Conservation (phyloP, 1,140 invertebrate genomes). For the Aphaenogaster ashmeadi region DNA sequence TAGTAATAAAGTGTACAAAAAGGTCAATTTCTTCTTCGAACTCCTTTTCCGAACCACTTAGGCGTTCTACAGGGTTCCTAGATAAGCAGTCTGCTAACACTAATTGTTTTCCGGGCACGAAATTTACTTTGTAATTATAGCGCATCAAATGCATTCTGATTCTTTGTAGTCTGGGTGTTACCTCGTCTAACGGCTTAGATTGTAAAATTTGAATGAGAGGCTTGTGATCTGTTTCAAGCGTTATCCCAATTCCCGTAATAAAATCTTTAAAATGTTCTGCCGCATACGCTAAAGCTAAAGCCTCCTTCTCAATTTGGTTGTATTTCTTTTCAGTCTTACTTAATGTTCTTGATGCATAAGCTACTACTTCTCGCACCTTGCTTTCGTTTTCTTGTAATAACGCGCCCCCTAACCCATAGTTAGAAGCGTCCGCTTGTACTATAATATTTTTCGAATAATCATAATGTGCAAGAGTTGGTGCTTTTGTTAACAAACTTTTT, state of each 20-base stretch:
- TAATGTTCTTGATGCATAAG: background rate
- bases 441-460: background rate
- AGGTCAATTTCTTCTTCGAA: background rate
- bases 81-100: background rate
- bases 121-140: background rate
- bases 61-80: background rate
- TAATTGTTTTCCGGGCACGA: background rate
- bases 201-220: background rate
- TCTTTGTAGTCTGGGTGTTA: background rate
- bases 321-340: background rate
- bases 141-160: background rate
- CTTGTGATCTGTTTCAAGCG: background rate
- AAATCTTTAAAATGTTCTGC: background rate
- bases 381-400: background rate
- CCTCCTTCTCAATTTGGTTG: background rate
- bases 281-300: background rate
- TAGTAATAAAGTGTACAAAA: no score
- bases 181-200: background rate
- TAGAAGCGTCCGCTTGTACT: background rate
- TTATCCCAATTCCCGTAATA: background rate
- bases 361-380: background rate
- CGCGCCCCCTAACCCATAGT: background rate
- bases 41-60: no score
- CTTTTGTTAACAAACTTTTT: background rate
- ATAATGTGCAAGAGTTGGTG: background rate